phyloP scores from a whole-genome alignment of 2,113 vertebrate species.

The Bubo scandiacus region DNA sequence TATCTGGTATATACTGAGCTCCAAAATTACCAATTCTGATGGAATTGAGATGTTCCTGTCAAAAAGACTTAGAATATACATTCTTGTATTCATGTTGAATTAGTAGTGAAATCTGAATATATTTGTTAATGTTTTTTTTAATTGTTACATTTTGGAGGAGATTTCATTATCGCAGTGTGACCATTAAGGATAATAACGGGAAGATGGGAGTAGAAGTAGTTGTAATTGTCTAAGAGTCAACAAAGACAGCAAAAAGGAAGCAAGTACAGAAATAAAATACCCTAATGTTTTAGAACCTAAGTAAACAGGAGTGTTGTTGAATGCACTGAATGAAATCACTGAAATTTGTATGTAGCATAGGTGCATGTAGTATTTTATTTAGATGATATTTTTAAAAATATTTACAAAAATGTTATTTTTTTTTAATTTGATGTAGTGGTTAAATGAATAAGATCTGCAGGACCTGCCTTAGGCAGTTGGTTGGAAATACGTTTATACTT shows the following conservation, averaged over 20 bases:
- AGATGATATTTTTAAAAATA: background rate
- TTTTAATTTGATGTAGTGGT: background rate
- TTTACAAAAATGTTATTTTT: background rate
- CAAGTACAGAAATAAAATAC: background rate
- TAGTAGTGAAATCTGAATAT: background rate
- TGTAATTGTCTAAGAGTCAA: background rate
- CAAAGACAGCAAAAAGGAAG: background rate
- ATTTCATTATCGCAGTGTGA: background rate
- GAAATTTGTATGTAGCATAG: background rate
- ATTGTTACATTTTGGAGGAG: background rate
- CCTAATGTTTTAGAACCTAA: background rate
- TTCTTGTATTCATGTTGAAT: background rate
- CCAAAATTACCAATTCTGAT: background rate
- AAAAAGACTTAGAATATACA: background rate
- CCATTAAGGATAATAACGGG: background rate
- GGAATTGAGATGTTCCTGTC: background rate
- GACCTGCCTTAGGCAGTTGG: background rate
- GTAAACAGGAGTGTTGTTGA: background rate
- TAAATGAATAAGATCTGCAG: background rate
- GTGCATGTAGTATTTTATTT: background rate
- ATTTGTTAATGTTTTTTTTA: no score
- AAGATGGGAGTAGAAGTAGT: background rate
- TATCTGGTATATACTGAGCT: background rate
- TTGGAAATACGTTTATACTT: background rate
- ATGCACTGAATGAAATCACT: background rate